Conservation (phyloP, 1,140 invertebrate genomes). For the Mamestra configurata region DNA sequence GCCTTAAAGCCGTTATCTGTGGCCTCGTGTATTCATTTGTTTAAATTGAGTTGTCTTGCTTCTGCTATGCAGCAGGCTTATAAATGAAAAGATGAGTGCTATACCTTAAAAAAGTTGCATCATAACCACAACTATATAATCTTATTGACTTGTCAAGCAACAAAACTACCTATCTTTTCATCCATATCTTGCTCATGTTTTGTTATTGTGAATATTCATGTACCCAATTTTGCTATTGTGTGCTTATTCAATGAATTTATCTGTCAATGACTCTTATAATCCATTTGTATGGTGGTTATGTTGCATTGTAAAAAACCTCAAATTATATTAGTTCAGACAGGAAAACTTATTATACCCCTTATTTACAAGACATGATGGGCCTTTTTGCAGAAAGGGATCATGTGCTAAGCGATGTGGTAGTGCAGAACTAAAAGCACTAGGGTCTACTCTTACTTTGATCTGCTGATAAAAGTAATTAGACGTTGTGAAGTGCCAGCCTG, state of each 20-base stretch:
- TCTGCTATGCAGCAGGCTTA: background rate
- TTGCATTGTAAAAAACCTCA: background rate
- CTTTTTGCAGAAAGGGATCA: slow-evolving; percentile 24
- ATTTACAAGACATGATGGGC: slow-evolving; percentile 16
- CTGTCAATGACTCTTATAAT: slow-evolving; percentile 16
- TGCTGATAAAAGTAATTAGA: slow-evolving; percentile 77
- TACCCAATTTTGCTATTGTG: background rate
- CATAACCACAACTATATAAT: no score
- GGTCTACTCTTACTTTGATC: slow-evolving; percentile 63
- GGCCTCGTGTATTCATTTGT: background rate
- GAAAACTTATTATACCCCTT: background rate
- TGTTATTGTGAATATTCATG: background rate
- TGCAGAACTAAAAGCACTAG: slow-evolving; percentile 42
- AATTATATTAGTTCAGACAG: background rate
- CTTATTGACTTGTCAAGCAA: background rate
- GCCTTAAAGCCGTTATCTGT: background rate
- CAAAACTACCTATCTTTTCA: slow-evolving; percentile 2
- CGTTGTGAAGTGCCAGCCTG: slow-evolving; percentile 95
- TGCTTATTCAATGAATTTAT: slow-evolving; percentile 10
- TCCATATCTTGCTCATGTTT: background rate
- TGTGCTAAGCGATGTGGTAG: slow-evolving; percentile 36
- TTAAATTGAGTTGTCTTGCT: background rate
- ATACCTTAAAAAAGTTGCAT: no score
- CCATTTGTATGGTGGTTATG: slow-evolving; percentile 27
- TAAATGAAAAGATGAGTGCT: no score